Evolutionary conservation across 2,888 invertebrate genomes (phyloP).

Genomic region (Steinernema hermaphroditum): DNA sequence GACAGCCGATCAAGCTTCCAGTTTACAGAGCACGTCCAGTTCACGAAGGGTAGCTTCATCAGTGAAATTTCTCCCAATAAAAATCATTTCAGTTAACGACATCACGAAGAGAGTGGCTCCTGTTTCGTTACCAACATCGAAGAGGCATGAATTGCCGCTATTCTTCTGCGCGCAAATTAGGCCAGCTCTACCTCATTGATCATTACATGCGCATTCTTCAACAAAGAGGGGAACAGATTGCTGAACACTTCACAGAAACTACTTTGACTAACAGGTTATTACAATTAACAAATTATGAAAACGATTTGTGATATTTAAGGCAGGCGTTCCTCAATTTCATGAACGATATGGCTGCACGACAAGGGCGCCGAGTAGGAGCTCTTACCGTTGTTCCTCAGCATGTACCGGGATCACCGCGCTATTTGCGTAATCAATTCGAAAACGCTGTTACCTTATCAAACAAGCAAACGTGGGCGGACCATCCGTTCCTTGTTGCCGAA

Average conservation of each 20-base stretch:
- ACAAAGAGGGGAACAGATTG: not conserved
- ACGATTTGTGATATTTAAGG: not conserved
- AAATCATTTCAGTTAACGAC: no score
- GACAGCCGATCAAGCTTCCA: no score
- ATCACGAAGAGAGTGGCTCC: not conserved
- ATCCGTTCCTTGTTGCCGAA: not conserved
- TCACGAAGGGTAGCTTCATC: not conserved
- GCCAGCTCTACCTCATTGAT: not conserved
- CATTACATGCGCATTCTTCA: not conserved
- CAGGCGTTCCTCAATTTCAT: not conserved
- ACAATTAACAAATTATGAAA: not conserved
- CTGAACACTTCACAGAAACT: not conserved
- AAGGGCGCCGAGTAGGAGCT: not conserved
- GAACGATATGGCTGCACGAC: not conserved
- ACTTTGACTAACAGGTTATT: not conserved
- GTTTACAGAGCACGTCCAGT: not conserved
- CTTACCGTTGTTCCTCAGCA: not conserved
- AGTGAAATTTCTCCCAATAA: no score
- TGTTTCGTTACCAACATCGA: not conserved
- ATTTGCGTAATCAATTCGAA: not conserved
- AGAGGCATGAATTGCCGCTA: not conserved
- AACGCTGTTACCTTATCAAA: not conserved
- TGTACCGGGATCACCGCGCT: conserved; percentile 3
- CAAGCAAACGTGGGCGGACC: not conserved
- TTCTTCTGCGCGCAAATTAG: not conserved